Conservation (phyloP, 2,113 vertebrate genomes). For the Salvelinus fontinalis region DNA sequence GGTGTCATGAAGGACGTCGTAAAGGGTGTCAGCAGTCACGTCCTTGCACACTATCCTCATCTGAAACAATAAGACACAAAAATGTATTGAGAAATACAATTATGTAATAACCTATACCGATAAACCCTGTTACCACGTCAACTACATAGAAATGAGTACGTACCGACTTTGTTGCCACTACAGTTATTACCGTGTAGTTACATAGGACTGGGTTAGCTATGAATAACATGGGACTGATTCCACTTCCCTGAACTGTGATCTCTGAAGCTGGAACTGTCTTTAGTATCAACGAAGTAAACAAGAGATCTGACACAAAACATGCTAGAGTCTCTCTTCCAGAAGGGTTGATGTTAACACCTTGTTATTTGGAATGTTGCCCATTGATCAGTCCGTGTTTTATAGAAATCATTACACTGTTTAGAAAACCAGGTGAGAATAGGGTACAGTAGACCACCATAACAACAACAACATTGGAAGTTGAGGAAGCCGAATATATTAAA, state of each 20-base stretch:
- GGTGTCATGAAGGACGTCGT: conserved; percentile 88
- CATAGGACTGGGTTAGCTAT: no score
- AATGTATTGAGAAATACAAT: conserved; percentile 12
- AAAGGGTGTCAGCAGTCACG: conserved; percentile 81
- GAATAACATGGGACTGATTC: background rate
- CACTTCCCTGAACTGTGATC: no score
- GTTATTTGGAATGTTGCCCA: background rate
- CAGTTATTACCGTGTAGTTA: no score
- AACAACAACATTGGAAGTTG: no score
- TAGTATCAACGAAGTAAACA: background rate
- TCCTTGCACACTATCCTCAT: conserved; percentile 87
- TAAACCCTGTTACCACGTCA: no score
- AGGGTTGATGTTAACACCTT: no score
- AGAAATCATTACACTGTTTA: background rate
- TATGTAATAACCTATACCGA: background rate
- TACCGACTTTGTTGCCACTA: no score
- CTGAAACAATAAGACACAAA: conserved; percentile 55
- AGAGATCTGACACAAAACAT: background rate
- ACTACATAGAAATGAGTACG: no score
- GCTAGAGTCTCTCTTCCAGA: background rate
- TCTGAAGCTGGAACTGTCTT: background rate
- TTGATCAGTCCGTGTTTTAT: background rate
- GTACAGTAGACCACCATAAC: background rate
- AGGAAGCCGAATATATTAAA: no score
- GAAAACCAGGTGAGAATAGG: background rate